A percentile compares a stretch with the other conserved stretches of the same genome.
Evolutionary conservation across 2,888 invertebrate species (phyloP).

Genomic region (Cremastinae sp.): DNA sequence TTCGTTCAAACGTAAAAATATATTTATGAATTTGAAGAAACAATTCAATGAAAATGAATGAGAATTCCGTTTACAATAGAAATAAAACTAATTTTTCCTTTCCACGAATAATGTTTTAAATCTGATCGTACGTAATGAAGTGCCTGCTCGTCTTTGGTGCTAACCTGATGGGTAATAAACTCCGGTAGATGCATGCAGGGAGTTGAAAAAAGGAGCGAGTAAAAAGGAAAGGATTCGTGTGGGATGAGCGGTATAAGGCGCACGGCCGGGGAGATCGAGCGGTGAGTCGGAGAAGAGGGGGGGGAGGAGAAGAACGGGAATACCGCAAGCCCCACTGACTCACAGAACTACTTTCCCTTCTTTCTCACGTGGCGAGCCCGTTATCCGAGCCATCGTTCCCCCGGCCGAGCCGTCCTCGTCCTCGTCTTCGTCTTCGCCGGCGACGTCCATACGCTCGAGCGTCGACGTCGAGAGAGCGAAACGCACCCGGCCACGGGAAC

Average conservation of each 20-base stretch:
- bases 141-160: slow-evolving; percentile 33
- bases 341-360: slow-evolving; percentile 80
- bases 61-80: too few relatives aligned
- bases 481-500: slow-evolving; percentile 55
- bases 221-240: slow-evolving; percentile 38
- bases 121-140: too few relatives aligned
- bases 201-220: slow-evolving; percentile 21
- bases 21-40: too few relatives aligned
- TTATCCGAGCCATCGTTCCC: slow-evolving; percentile 70
- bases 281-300: not conserved
- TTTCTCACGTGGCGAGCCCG: slow-evolving; percentile 72
- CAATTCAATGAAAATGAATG: too few relatives aligned
- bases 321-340: slow-evolving; percentile 79
- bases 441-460: slow-evolving; percentile 33
- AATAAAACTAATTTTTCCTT: too few relatives aligned
- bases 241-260: slow-evolving; percentile 10
- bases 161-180: slow-evolving; percentile 43
- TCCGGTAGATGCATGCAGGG: slow-evolving; percentile 38
- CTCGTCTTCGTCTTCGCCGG: slow-evolving; percentile 8
- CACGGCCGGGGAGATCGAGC: not conserved
- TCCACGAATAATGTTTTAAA: too few relatives aligned
- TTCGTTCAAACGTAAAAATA: too few relatives aligned
- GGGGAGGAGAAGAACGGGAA: not conserved
- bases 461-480: slow-evolving; percentile 75
- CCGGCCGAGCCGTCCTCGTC: slow-evolving; percentile 36